Base-by-base conservation (phyloP, 2,888 invertebrate species). In the Microctonus aethiopoides region DNA sequence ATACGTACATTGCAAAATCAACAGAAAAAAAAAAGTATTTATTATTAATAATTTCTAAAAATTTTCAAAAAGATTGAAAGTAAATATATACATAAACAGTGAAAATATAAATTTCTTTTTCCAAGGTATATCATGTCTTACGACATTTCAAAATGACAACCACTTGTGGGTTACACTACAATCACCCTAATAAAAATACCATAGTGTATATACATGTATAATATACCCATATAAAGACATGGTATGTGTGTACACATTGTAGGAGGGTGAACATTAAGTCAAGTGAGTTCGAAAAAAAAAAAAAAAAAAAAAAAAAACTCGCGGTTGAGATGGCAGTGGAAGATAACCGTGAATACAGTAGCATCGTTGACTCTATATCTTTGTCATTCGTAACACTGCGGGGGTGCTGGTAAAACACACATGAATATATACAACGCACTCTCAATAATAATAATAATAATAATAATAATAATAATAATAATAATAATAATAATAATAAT, bases 111-210 rank as follows among this genome's bases (percentile, higher is more conserved):
- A n/a, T n/a, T n/a, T n/a, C n/a, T n/a, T n/a, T n/a, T n/a, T 7
- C 2, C n/a, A 2, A 29, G 5, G 9, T 2, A 54, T 54, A 24
- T n/a, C n/a, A 11, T 22, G 29, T 56, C n/a, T 56, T 56, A n/a
- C 0, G 13, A 5, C 1, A 29, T 13, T n/a, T 22, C 9, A 56
- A 29, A 10, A 29, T 29, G 51, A 74, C 80, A 78, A 79, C 79
- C 81, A 79, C 81, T 81, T 78, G 81, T 80, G 78, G 81, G 80
- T 81, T 78, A 76, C 75, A 73, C 75, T 16, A 32, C 80, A 83
- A 85, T 84, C 81, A 81, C 83, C 80, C 80, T 84, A 84, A 84
- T 84, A 84, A 85, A 85, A 85, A 84, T 78, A 76, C 78, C 76
- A 78, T 67, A 34, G 11, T 36, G 61, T 34, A 16, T 62, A 46